phyloP scores from a whole-genome alignment of 2,113 vertebrate genomes.

The Bucco capensis region DNA sequence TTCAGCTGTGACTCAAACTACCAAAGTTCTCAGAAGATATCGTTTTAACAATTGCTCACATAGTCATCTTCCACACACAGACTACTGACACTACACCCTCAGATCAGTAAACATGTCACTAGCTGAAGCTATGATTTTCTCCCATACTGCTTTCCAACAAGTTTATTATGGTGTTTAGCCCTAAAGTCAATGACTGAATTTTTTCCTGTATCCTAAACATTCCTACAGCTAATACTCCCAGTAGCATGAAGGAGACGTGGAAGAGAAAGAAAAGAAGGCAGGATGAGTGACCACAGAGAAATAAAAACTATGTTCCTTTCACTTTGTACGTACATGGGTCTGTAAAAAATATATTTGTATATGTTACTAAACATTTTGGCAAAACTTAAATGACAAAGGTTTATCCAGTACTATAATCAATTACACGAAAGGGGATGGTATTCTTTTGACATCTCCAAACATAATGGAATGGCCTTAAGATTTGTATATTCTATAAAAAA shows the following conservation, averaged over 20 bases:
- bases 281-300: neutral
- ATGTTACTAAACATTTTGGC: neutral
- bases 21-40: neutral
- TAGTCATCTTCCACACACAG: neutral
- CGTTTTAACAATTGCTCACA: neutral
- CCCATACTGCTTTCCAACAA: neutral
- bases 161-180: neutral
- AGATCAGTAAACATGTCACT: neutral
- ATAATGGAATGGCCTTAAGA: neutral
- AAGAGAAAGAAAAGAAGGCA: neutral
- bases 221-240: neutral
- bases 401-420: neutral
- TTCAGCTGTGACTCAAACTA: neutral
- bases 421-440: neutral
- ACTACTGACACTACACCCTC: neutral
- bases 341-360: neutral
- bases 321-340: neutral
- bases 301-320: neutral
- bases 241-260: neutral
- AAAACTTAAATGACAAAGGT: neutral
- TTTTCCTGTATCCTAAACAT: neutral
- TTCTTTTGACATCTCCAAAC: neutral
- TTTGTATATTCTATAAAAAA: neutral
- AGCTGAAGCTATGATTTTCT: neutral
- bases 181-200: neutral